Percentiles rank a stretch among this genome's conserved stretches.
These are phyloP conservation scores for Cecidostiba fungosa DNA, from an alignment of 2,888 invertebrate genomes.

Conservation along the genomic window DNA sequence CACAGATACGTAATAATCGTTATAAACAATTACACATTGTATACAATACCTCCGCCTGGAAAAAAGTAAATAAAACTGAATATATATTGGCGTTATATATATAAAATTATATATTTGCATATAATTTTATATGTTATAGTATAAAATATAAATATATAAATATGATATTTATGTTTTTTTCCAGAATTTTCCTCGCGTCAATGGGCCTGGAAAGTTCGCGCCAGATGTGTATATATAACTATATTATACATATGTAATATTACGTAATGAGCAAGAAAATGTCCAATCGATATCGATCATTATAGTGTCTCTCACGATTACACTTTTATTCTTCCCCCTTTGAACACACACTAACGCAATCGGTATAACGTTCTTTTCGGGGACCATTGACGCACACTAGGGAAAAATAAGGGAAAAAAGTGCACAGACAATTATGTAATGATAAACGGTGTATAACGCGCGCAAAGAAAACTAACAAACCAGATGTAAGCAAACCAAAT, in stretches of 20 bases:
- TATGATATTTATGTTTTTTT: conserved; percentile 21
- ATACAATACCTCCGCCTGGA: conserved; percentile 30
- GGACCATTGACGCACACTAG: conserved; percentile 32
- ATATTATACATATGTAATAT: conserved; percentile 35
- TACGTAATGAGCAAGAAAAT: conserved; percentile 19
- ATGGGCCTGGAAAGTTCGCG: conserved; percentile 59
- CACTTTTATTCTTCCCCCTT: background rate
- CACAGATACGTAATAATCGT: conserved; percentile 39
- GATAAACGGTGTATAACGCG: conserved; percentile 27
- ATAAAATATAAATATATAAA: conserved; percentile 49
- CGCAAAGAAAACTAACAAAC: conserved; percentile 26
- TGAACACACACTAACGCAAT: background rate
- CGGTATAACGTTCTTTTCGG: background rate
- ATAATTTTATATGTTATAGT: conserved; percentile 54
- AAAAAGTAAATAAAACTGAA: conserved; percentile 30
- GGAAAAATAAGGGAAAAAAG: background rate
- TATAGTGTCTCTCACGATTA: background rate
- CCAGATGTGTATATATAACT: conserved; percentile 38
- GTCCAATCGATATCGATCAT: conserved; percentile 11
- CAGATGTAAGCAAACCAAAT: conserved; percentile 28
- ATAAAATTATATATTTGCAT: conserved; percentile 58
- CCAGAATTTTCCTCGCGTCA: conserved; percentile 23
- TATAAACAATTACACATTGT: conserved; percentile 42
- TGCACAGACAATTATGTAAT: conserved; percentile 8
- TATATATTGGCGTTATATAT: conserved; percentile 33